Percentiles rank a stretch among this genome's conserved stretches.
phyloP scores from a whole-genome alignment of 2,888 invertebrate genomes.

The Allolobophora icterica region DNA sequence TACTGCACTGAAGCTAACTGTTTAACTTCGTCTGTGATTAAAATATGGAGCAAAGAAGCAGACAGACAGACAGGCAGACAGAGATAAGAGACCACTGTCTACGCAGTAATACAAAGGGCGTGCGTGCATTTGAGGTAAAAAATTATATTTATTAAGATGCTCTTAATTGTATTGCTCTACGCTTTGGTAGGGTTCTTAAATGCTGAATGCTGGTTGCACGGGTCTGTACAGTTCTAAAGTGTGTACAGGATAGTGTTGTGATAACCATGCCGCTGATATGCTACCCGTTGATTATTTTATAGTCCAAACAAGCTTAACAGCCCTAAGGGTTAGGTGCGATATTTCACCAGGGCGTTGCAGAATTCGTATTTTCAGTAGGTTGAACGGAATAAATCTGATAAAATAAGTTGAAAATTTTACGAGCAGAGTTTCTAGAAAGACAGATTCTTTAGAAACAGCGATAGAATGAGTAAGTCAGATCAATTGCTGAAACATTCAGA shows the following conservation, averaged over 20 bases:
- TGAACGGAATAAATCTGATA: background rate
- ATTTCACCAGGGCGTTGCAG: background rate
- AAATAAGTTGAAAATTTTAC: background rate
- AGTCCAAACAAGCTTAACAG: background rate
- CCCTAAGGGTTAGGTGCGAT: background rate
- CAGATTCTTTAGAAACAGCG: background rate
- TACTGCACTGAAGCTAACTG: background rate
- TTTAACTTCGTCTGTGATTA: background rate
- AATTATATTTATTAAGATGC: background rate
- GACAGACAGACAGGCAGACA: conserved; percentile 13
- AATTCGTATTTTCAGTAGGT: background rate
- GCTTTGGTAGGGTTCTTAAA: background rate
- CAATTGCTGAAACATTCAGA: background rate
- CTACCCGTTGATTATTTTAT: background rate
- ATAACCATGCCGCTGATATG: background rate
- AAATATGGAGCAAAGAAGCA: background rate
- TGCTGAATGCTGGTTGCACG: background rate
- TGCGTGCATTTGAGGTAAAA: background rate
- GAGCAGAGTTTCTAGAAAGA: background rate
- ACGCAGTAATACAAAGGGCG: background rate
- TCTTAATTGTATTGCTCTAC: background rate
- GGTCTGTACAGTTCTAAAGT: background rate
- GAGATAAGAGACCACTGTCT: background rate
- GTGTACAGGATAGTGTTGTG: background rate
- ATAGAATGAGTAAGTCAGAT: background rate